Base-by-base conservation (phyloP, 2,113 vertebrate genomes). In the Pelobates fuscus region DNA sequence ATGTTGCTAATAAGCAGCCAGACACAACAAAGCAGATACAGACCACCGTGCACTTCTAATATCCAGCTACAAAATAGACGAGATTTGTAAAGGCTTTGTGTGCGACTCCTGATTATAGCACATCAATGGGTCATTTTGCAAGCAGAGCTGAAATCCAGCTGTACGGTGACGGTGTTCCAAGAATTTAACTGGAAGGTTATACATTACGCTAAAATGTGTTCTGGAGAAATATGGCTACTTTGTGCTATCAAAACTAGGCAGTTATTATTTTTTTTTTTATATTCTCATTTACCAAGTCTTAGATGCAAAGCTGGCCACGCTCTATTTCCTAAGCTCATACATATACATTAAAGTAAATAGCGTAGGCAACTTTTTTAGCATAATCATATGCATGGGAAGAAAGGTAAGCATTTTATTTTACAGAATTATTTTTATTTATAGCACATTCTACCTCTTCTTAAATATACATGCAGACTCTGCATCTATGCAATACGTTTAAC, bases 341-440 rank as follows among this genome's bases (percentile, higher is more conserved):
- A 71, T 30, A 60, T 70, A 23, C 25, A 64, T 54, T 52, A 54
- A 54, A 57, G 10, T 15, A 60, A 60, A 25, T 49, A 55, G 46
- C 8, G 24, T 58, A 14, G 37, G 2, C 26, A 58, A 60, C 60
- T 43, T 8, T 26, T 24, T 49, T 49, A 15, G n/a, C 18, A 46
- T n/a, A 41, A 14, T 59, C 32, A 60, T 71, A 60, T 71, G 27
- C 58, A 44, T 71, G 15, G 20, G 10, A 55, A 23, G 23, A 17
- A 27, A 64, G 46, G 27, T 25, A 25, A 10, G 24, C 63, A 21
- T 52, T 64, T 64, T 72, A 55, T 54, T 55, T 27, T 21, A 72
- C 21, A 18, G 21, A 61, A 32, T 61, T 43, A 71, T 61, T 27
- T 58, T 41, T 54, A 6, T 46, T 61, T 61, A 55, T 55, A n/a